phyloP scores from a whole-genome alignment of 2,113 vertebrate species.

The Platycercus adscitus region DNA sequence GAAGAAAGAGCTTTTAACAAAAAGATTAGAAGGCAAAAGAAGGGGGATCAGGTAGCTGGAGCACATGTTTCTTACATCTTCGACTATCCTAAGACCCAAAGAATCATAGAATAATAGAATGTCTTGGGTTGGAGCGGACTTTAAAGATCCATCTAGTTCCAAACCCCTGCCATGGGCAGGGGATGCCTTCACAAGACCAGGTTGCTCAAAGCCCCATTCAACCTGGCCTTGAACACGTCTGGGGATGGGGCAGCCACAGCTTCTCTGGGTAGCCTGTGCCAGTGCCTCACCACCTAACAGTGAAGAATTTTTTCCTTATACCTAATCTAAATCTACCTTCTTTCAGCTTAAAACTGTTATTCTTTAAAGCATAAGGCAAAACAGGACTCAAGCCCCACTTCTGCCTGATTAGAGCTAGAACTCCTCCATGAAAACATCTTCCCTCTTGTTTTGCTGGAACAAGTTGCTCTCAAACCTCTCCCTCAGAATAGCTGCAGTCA shows the following conservation, averaged over 20 bases:
- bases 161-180: background rate
- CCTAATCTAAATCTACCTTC: background rate
- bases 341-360: background rate
- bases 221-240: background rate
- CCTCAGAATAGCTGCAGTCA: background rate
- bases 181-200: background rate
- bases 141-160: background rate
- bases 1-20: background rate
- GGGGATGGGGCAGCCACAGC: background rate
- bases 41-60: background rate
- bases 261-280: background rate
- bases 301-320: background rate
- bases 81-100: background rate
- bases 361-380: background rate
- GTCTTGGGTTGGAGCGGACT: background rate
- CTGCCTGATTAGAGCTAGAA: background rate
- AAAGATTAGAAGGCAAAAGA: background rate
- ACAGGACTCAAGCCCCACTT: background rate
- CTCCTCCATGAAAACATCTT: background rate
- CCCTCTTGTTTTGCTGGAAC: background rate
- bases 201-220: background rate
- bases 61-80: background rate
- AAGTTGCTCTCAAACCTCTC: background rate
- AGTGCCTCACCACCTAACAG: background rate
- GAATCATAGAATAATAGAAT: background rate